Percentiles rank a stretch among this genome's conserved stretches.
Conservation (phyloP, 1,140 invertebrate genomes). For the Penaeus japonicus region DNA sequence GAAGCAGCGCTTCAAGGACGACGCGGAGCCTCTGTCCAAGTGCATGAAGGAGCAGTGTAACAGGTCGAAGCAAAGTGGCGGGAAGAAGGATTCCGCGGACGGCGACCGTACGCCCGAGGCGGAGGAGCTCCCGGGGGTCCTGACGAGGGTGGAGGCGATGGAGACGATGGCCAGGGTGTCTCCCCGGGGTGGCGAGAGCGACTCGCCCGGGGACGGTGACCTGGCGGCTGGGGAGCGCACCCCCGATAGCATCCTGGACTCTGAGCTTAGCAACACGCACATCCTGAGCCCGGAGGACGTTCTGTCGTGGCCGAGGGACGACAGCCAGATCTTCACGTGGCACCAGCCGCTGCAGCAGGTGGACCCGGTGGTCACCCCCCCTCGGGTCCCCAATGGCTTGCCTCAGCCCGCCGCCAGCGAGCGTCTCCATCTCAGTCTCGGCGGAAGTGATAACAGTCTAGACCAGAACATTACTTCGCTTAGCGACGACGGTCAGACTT, state of each 20-base stretch:
- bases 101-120: background rate
- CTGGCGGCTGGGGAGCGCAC: background rate
- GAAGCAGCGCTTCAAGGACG: background rate
- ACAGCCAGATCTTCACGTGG: background rate
- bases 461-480: no score
- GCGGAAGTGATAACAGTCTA: background rate
- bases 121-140: background rate
- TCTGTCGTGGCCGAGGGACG: background rate
- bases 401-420: background rate
- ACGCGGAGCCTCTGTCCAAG: conserved; percentile 31
- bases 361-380: background rate
- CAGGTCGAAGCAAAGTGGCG: conserved; percentile 15
- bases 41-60: conserved; percentile 48
- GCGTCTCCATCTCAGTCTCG: background rate
- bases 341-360: background rate
- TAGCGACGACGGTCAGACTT: background rate
- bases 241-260: background rate
- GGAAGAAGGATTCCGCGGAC: background rate
- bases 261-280: background rate
- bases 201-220: background rate
- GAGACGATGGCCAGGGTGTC: background rate
- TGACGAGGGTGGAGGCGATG: background rate
- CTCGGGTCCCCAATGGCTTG: background rate
- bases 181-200: background rate
- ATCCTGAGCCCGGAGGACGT: background rate